Base-by-base conservation (phyloP, 2,888 invertebrate species). In the Acanthosoma haemorrhoidale region DNA sequence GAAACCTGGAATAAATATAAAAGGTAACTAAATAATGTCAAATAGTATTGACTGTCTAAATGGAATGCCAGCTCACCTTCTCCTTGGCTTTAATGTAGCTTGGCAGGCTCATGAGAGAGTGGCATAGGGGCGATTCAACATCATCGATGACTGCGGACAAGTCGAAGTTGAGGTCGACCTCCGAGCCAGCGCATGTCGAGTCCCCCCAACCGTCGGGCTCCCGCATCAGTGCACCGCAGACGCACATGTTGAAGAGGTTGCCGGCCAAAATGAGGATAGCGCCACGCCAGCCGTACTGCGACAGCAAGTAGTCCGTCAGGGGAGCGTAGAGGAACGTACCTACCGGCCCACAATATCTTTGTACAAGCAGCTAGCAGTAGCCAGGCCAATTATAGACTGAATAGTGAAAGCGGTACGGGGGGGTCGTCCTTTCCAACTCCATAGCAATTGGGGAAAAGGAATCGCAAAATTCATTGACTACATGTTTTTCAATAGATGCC, bases 311-410 rank as follows among this genome's bases (percentile, higher is more conserved):
- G 72, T 89, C 88, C 0, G 92, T 92, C 81, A 94, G 84, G 0
- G 93, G 93, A 6, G 94, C 92, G 78, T 92, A 93, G 0, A 94
- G 81, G 77, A 94, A 92, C 0, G 94, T 95, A 11, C 94, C 69
- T 39, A 39, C 25, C 43, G 38, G 41, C 8, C 61, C 32, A 61
- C 8, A 51, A 51, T n/a, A 25, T 25, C 25, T 29, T 1, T 51
- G 21, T 13, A 51, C 13, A 25, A 25, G n/a, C 25, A 29, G n/a
- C n/a, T 51, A n/a, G 13, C 21, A n/a, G 29, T 8, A 51, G 51
- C 51, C 51, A 25, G n/a, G 5, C 21, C 43, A 43, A 43, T n/a
- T n/a, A 51, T 29, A 51, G 51, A 51, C 51, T 51, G 25, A 51
- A 51, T 51, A 51, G 51, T 51, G 51, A 51, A 51, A 51, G 51